A percentile compares a stretch with the other conserved stretches of the same genome.
These are phyloP conservation scores for Micrastur ruficollis DNA, from an alignment of 2,797 vertebrate species.

Conservation along the genomic window DNA sequence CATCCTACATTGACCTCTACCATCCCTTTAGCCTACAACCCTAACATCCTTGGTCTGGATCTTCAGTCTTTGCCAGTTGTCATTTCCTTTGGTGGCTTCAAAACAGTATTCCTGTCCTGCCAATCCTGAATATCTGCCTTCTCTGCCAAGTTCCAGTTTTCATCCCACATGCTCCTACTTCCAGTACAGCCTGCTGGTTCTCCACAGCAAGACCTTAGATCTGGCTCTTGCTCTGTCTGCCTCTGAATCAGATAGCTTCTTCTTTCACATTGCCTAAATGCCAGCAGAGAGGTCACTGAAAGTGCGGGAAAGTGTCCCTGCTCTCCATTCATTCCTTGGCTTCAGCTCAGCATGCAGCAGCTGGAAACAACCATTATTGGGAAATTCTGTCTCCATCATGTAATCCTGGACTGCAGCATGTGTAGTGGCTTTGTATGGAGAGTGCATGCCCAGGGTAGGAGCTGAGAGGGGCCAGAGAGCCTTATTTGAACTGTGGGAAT, in stretches of 20 bases:
- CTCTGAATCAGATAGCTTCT: not conserved
- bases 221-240: not conserved
- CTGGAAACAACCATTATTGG: conserved; percentile 23
- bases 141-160: not conserved
- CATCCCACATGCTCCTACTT: not conserved
- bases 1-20: not conserved
- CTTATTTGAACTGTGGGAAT: not conserved
- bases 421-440: not conserved
- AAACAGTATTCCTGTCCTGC: not conserved
- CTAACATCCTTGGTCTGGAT: not conserved
- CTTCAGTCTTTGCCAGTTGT: not conserved
- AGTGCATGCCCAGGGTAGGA: not conserved
- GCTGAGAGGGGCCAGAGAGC: not conserved
- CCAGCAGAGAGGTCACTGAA: conserved; percentile 38
- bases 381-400: not conserved
- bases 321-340: not conserved
- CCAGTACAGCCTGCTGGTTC: not conserved
- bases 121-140: not conserved
- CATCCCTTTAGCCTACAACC: not conserved
- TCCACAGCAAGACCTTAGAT: not conserved
- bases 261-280: not conserved
- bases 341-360: not conserved
- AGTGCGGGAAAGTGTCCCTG: conserved; percentile 7
- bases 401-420: not conserved
- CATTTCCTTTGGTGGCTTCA: not conserved